A percentile compares a stretch with the other conserved stretches of the same genome.
Evolutionary conservation across 2,113 vertebrate genomes (phyloP).

Genomic region (Rana temporaria): DNA sequence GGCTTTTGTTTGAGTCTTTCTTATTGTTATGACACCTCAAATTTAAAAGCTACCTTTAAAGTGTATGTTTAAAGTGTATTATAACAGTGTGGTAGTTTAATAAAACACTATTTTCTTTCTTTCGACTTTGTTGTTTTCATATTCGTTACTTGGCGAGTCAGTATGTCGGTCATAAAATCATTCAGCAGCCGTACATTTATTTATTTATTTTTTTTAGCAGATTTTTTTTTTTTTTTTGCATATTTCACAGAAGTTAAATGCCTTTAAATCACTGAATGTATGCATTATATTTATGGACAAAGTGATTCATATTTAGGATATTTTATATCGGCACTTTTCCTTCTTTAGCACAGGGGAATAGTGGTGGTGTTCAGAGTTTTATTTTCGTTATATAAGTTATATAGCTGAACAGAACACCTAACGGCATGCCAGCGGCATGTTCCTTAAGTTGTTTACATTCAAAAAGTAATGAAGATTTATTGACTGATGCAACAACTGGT

Average conservation of each 20-base stretch:
- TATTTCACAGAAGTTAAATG: background rate
- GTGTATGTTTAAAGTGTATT: conserved; percentile 87
- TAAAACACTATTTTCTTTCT: conserved; percentile 91
- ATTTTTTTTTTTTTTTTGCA: background rate
- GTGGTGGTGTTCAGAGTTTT: too few relatives aligned
- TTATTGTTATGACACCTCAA: conserved; percentile 80
- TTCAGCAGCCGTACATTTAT: background rate
- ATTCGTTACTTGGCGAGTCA: conserved; percentile 56
- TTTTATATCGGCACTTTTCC: background rate
- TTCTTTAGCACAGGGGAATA: too few relatives aligned
- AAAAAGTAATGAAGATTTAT: too few relatives aligned
- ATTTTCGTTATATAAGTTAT: too few relatives aligned
- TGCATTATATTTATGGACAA: conserved; percentile 23
- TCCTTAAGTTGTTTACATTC: too few relatives aligned
- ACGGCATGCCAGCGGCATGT: too few relatives aligned
- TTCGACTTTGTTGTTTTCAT: conserved; percentile 78
- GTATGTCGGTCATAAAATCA: conserved; percentile 17
- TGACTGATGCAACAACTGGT: too few relatives aligned
- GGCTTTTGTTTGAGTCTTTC: conserved; percentile 74
- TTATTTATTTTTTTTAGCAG: background rate
- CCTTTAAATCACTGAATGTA: conserved; percentile 40
- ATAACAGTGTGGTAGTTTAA: conserved; percentile 84
- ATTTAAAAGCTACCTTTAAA: conserved; percentile 82
- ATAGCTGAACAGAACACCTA: too few relatives aligned
- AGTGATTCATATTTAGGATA: background rate